phyloP scores from a whole-genome alignment of 2,113 vertebrate genomes.

The Cephalopholis sonnerati region DNA sequence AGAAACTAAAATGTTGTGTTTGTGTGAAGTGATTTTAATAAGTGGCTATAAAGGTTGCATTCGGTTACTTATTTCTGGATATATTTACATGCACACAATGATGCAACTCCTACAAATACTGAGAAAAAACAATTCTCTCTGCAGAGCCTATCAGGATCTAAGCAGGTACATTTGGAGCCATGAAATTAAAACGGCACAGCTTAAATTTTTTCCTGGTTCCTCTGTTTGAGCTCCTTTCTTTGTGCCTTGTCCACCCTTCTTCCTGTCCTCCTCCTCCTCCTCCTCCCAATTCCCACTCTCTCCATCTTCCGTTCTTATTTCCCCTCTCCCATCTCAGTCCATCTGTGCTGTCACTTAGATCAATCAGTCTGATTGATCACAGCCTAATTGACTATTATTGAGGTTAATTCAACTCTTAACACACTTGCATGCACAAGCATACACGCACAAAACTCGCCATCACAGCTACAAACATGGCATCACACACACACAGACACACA shows the following conservation, averaged over 20 bases:
- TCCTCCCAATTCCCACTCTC: conserved; percentile 38
- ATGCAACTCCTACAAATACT: conserved; percentile 4
- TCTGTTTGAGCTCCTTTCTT: conserved; percentile 9
- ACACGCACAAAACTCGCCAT: conserved; percentile 33
- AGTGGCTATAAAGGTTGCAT: conserved; percentile 2
- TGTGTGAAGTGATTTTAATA: not conserved
- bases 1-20: not conserved
- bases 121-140: not conserved
- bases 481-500: conserved; percentile 50
- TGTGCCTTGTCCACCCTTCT: conserved; percentile 35
- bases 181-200: not conserved
- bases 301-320: conserved; percentile 60
- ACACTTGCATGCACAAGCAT: conserved; percentile 78
- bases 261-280: conserved; percentile 41
- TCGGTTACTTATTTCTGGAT: not conserved
- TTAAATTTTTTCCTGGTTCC: not conserved
- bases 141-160: not conserved
- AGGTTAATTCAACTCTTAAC: conserved; percentile 98
- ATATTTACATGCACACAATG: not conserved
- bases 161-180: not conserved
- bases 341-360: conserved; percentile 95
- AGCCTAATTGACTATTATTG: conserved; percentile 95
- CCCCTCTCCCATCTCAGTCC: conserved; percentile 84
- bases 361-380: conserved; percentile 99
- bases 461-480: conserved; percentile 55